Conservation (phyloP, 2,113 vertebrate species). For the Leptobrachium leishanense region DNA sequence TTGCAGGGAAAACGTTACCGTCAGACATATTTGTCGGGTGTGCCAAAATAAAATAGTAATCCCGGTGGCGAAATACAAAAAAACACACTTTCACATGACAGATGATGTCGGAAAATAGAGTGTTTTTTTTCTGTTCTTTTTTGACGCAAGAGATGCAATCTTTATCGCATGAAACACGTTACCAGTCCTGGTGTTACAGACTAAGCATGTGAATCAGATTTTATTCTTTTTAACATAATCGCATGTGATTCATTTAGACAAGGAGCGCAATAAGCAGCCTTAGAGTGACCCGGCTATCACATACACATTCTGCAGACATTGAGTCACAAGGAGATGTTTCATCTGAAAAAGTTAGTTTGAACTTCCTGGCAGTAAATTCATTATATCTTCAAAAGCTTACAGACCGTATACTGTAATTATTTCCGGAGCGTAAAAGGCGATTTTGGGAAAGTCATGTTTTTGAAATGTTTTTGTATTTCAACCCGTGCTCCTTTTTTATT, state of each 20-base stretch:
- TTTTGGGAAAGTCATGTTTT: neutral
- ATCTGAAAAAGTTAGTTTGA: neutral
- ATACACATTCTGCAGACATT: conserved; percentile 19
- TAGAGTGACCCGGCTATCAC: neutral
- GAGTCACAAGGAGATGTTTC: conserved; percentile 10
- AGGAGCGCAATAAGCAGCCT: conserved; percentile 12
- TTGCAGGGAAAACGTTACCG: neutral
- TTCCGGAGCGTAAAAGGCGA: neutral
- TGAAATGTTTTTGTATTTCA: neutral
- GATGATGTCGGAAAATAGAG: neutral
- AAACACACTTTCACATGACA: neutral
- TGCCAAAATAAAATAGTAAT: conserved; percentile 14
- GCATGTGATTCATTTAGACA: conserved; percentile 18
- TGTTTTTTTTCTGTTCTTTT: neutral
- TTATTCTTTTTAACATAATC: neutral
- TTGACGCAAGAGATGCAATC: conserved; percentile 7
- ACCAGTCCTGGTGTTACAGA: conserved; percentile 14
- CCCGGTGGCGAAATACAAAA: conserved; percentile 12
- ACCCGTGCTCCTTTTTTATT: neutral
- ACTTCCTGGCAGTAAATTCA: neutral
- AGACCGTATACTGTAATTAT: neutral
- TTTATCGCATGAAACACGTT: neutral
- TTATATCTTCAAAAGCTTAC: neutral
- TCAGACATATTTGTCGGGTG: conserved; percentile 6
- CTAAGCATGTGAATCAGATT: conserved; percentile 36